Percentiles rank a stretch among this genome's conserved stretches.
Conservation (phyloP, 1,140 invertebrate genomes). For the Fopius arisanus region DNA sequence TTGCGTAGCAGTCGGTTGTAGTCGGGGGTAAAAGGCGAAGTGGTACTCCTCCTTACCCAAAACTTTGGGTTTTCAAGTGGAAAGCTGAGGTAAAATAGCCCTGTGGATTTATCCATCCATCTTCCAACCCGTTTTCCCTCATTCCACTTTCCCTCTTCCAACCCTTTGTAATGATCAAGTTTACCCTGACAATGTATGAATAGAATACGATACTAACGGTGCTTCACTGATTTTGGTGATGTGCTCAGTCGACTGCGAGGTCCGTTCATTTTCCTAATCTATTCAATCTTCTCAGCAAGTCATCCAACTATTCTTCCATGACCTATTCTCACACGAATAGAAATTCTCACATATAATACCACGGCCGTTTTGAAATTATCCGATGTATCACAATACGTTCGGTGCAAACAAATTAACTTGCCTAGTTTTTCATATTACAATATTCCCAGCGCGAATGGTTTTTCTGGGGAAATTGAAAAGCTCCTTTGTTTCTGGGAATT, state of each 20-base stretch:
- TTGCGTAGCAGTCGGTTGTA: background rate
- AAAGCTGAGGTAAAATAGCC: background rate
- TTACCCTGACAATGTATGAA: slow-evolving; percentile 4
- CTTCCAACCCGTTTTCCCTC: background rate
- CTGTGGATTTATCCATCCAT: background rate
- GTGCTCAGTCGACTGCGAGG: background rate
- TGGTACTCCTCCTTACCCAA: background rate
- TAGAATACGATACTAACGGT: background rate
- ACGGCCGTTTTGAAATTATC: too few species aligned
- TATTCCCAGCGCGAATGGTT: too few species aligned
- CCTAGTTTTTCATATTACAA: too few species aligned
- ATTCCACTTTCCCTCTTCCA: background rate
- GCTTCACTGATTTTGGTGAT: background rate
- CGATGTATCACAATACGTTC: too few species aligned
- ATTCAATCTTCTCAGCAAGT: background rate
- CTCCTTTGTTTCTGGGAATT: too few species aligned
- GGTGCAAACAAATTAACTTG: too few species aligned
- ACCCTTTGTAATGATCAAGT: background rate
- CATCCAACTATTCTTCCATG: background rate
- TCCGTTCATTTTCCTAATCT: background rate
- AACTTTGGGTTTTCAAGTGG: background rate
- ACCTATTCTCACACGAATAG: too few species aligned
- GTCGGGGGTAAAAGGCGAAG: background rate
- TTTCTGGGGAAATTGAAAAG: too few species aligned
- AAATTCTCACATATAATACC: too few species aligned